Conservation (phyloP, 2,888 invertebrate species). For the Chrysolina haemoptera region DNA sequence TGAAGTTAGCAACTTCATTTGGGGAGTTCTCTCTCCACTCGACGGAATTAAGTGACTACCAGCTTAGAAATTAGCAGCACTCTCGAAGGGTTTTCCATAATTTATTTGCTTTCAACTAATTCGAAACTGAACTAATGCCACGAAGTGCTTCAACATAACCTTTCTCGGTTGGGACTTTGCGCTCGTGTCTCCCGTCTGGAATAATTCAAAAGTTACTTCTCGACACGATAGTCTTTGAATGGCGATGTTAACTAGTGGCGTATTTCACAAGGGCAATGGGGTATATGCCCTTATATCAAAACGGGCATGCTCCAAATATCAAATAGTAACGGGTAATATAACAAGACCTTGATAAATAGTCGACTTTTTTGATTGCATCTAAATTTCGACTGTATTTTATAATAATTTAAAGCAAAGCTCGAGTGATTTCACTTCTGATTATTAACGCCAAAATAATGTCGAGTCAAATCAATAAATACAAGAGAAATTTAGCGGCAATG, state of each 20-base stretch:
- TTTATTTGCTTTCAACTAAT: slow-evolving; percentile 48
- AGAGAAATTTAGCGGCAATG: too few species aligned
- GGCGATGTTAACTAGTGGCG: neutral
- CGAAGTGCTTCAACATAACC: slow-evolving; percentile 10
- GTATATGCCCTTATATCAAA: too few species aligned
- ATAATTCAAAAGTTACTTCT: slow-evolving; percentile 2
- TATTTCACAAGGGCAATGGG: neutral
- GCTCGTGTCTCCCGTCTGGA: neutral
- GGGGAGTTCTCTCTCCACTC: slow-evolving; percentile 4
- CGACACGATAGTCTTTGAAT: neutral
- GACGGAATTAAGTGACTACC: slow-evolving; percentile 46
- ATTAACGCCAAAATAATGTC: too few species aligned
- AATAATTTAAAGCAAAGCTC: too few species aligned
- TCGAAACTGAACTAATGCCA: slow-evolving; percentile 37
- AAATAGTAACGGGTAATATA: too few species aligned
- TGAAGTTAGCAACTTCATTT: slow-evolving; percentile 21
- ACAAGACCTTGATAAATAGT: too few species aligned
- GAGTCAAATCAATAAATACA: too few species aligned
- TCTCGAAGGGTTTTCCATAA: slow-evolving; percentile 50
- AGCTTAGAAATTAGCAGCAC: slow-evolving; percentile 50
- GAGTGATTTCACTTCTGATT: too few species aligned
- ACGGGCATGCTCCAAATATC: too few species aligned
- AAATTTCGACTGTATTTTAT: too few species aligned
- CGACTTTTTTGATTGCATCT: too few species aligned
- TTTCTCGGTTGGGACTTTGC: neutral